Base-by-base conservation (phyloP, 2,888 invertebrate species). In the Seira musarum region DNA sequence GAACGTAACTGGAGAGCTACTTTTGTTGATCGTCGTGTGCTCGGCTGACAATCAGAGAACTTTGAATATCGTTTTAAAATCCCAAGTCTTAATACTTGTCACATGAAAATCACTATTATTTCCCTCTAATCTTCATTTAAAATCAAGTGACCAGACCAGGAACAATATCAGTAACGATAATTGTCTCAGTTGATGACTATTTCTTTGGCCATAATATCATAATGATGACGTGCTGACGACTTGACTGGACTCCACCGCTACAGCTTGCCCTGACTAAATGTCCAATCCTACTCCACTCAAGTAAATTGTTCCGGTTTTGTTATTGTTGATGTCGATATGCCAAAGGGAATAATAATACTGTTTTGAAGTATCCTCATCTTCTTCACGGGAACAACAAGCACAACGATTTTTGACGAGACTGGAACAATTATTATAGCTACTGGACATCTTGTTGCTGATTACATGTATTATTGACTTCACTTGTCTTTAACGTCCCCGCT, bases 251-350 rank as follows among this genome's bases (percentile, higher is more conserved):
- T n/a, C n/a, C n/a, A n/a, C n/a, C n/a, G n/a, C n/a, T n/a, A n/a
- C n/a, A n/a, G n/a, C n/a, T 66, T 77, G n/a, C n/a, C n/a, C n/a
- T n/a, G n/a, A n/a, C n/a, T n/a, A 71, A n/a, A 72, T 78, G 61
- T 72, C 72, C 78, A 78, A 78, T n/a, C 68, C 53, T 68, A 68
- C 25, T 68, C 25, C 68, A 57, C 57, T 65, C 65, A 21, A 15
- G 60, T 57, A 74, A 78, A 74, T 71, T 80, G 80, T 80, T 80
- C 80, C 75, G 66, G 80, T 80, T 46, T 60, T 66, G 25, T 74
- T 80, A 40, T 30, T 71, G 75, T 66, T 53, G 30, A 25, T 67
- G 68, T 61, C 68, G 80, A 80, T 80, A 61, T 65, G 65, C 22
- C 80, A 69, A 67, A 57, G 17, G 17, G 13, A 46, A 46, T 10